A percentile compares a stretch with the other conserved stretches of the same genome.
These are phyloP conservation scores for Spizaetus ornatus DNA, from an alignment of 2,113 vertebrate species.

Conservation along the genomic window DNA sequence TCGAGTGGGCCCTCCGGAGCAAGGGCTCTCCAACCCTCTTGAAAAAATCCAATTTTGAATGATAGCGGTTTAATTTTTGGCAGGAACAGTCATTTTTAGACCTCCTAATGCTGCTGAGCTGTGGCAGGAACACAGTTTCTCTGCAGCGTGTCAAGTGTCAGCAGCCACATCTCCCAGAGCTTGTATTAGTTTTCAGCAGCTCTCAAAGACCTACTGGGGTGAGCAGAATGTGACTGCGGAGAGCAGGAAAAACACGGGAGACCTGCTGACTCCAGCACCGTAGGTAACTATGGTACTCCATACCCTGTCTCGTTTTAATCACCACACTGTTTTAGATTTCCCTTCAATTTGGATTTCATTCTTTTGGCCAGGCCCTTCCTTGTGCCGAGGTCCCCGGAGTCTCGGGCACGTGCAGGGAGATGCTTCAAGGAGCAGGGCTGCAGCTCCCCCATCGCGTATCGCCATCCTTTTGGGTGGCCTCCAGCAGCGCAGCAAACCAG, in stretches of 20 bases:
- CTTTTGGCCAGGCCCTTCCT: not conserved
- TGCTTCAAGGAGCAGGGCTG: not conserved
- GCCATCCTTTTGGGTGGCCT: not conserved
- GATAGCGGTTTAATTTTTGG: not conserved
- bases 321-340: not conserved
- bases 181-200: not conserved
- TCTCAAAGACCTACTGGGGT: not conserved
- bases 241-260: not conserved
- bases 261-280: not conserved
- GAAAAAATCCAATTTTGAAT: not conserved
- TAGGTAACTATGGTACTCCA: not conserved
- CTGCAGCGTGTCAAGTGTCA: not conserved
- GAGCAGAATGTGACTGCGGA: not conserved
- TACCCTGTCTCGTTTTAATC: not conserved
- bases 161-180: not conserved
- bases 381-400: not conserved
- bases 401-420: not conserved
- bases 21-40: not conserved
- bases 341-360: not conserved
- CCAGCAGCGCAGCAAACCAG: not conserved
- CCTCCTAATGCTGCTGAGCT: not conserved
- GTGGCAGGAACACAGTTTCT: not conserved
- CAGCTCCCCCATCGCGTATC: fast-evolving
- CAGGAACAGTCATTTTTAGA: not conserved
- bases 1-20: not conserved